Evolutionary conservation across 1,140 invertebrate genomes (phyloP).

Genomic region (Microplitis demolitor): DNA sequence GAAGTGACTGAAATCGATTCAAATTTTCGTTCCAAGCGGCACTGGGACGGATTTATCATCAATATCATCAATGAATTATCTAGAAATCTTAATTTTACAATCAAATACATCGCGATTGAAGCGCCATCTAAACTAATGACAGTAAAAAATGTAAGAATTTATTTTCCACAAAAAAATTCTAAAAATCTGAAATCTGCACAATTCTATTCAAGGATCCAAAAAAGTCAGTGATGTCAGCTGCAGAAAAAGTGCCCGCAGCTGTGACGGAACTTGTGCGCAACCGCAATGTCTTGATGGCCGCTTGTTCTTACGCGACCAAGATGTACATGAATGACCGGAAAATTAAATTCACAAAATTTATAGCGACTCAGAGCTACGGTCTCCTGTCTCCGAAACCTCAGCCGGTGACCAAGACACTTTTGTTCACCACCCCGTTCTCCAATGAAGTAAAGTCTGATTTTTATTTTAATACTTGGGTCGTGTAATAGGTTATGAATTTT

Average conservation of each 20-base stretch:
- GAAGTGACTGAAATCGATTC: slow-evolving; percentile 58
- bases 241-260: slow-evolving; percentile 51
- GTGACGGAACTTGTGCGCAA: slow-evolving; percentile 54
- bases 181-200: background rate
- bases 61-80: slow-evolving; percentile 81
- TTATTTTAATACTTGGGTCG: slow-evolving; percentile 8
- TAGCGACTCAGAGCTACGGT: slow-evolving; percentile 79
- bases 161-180: background rate
- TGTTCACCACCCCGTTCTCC: slow-evolving; percentile 87
- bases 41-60: slow-evolving; percentile 75
- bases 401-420: slow-evolving; percentile 75
- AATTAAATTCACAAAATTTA: slow-evolving; percentile 80
- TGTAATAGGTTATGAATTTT: background rate
- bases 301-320: slow-evolving; percentile 74
- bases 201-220: slow-evolving; percentile 18
- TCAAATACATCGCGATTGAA: slow-evolving; percentile 38
- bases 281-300: slow-evolving; percentile 71
- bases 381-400: slow-evolving; percentile 77
- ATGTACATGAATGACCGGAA: slow-evolving; percentile 62
- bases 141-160: slow-evolving; percentile 8
- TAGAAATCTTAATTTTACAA: slow-evolving; percentile 82
- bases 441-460: slow-evolving; percentile 64
- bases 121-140: background rate
- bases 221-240: slow-evolving; percentile 30
- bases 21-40: slow-evolving; percentile 57